Base-by-base conservation (phyloP, 2,888 invertebrate genomes). In the Drosophila macrothrix region DNA sequence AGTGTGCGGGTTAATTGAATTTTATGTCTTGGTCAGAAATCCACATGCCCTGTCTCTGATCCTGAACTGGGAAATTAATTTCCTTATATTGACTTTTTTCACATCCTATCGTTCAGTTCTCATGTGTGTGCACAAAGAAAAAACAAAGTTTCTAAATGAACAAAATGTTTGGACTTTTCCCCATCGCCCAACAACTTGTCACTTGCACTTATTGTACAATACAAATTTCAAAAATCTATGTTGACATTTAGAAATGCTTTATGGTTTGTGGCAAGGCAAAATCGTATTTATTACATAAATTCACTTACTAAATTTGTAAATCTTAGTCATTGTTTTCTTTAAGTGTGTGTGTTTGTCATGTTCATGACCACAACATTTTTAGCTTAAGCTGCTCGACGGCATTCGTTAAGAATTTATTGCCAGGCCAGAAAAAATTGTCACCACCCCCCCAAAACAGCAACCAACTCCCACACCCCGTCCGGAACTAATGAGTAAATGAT, bases 11-110 rank as follows among this genome's bases (percentile, higher is more conserved):
- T 83, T 84, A 84, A 85, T 88, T 90, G 90, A 88, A 88, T 90
- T 88, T 88, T 88, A 88, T 88, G 90, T 88, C 85, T 88, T 90
- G 78, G 85, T 87, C 88, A 81, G 90, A 86, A 88, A 80, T 87
- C 75, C 84, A 54, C 49, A 56, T 53, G 50, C 29, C 67, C 54
- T 37, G 60, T 54, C 61, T 50, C 67, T 25, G 64, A 43, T 76
- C 53, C 78, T 63, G 79, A 60, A 56, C 71, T 77, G 72, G 41
- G 71, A 84, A 87, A 87, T 90, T 89, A 90, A 90, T 88, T 87
- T 90, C 90, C 90, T 85, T 85, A 90, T 87, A 90, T 89, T 90
- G 90, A 87, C 90, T 87, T 90, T 81, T 80, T 79, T 79, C 58
- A 53, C 67, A 59, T 49, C 16, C 60, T 31, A 29, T 68, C 41